Conservation (phyloP, 2,797 vertebrate genomes). For the Borostomias antarcticus region DNA sequence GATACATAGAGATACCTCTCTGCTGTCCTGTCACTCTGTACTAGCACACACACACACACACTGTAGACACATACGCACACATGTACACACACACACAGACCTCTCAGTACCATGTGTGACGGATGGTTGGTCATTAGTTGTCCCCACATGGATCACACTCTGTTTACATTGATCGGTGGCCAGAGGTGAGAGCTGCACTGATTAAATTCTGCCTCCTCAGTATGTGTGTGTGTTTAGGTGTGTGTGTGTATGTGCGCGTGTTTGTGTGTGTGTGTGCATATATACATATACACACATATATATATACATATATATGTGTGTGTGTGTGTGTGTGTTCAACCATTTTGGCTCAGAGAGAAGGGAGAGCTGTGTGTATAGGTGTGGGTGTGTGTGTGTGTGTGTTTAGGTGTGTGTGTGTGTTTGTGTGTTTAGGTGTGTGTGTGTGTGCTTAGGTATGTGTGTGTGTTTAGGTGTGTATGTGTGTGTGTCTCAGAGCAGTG, state of each 20-base stretch:
- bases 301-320: neutral
- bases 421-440: neutral
- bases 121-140: constrained; percentile 45
- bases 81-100: constrained; percentile 4
- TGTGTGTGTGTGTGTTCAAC: neutral
- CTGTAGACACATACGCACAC: constrained; percentile 10
- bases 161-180: constrained; percentile 40
- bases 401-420: constrained; percentile 1
- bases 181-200: constrained; percentile 18
- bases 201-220: constrained; percentile 23
- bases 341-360: too few relatives aligned
- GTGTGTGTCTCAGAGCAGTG: too few relatives aligned
- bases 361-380: neutral
- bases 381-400: neutral
- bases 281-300: neutral
- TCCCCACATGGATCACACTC: constrained; percentile 30
- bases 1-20: neutral
- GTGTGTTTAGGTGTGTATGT: constrained; percentile 1
- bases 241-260: neutral
- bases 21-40: neutral
- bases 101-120: constrained; percentile 18
- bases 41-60: constrained; percentile 4
- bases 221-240: constrained; percentile 5
- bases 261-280: constrained; percentile 7
- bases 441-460: too few relatives aligned